Evolutionary conservation across 2,797 vertebrate species (phyloP).

Genomic region (Bufotes viridis): DNA sequence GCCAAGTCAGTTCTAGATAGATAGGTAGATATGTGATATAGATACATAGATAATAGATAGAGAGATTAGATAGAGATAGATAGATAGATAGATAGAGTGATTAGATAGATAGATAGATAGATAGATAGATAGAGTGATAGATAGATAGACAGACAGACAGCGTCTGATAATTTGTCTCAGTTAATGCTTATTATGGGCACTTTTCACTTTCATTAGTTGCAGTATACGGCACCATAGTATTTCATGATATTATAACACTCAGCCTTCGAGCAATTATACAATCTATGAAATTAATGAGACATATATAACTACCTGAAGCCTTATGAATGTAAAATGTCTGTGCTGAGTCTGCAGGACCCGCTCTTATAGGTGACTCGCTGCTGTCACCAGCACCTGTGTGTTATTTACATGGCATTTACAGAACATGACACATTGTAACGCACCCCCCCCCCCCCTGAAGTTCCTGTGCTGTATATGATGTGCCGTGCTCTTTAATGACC

Average conservation of each 20-base stretch:
- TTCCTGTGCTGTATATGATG: background rate
- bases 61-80: too few relatives aligned
- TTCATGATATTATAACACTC: background rate
- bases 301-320: background rate
- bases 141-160: too few relatives aligned
- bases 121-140: too few relatives aligned
- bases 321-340: background rate
- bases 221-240: background rate
- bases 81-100: too few relatives aligned
- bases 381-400: background rate
- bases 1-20: too few relatives aligned
- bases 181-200: too few relatives aligned
- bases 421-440: background rate
- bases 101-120: too few relatives aligned
- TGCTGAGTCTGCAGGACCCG: background rate
- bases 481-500: background rate
- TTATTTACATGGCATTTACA: slow-evolving; percentile 17
- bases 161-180: too few relatives aligned
- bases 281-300: background rate
- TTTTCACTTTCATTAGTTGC: background rate
- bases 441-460: background rate
- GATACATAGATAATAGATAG: too few relatives aligned
- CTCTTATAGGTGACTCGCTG: background rate
- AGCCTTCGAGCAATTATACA: background rate
- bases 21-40: too few relatives aligned